Evolutionary conservation across 2,888 invertebrate species (phyloP).

Genomic region (Brenthis daphne): DNA sequence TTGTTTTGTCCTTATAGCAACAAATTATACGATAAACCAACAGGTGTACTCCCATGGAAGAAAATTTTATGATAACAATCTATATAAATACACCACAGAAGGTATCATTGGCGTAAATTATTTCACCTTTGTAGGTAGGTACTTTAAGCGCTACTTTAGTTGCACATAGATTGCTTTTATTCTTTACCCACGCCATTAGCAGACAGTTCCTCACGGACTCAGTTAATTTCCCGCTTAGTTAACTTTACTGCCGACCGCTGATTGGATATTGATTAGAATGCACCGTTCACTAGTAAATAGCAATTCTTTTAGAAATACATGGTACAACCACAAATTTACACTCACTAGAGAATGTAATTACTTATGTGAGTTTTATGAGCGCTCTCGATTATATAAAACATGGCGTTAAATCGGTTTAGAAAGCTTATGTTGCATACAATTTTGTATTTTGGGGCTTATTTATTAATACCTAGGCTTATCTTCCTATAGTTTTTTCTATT

Average conservation of each 20-base stretch:
- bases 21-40: background rate
- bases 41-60: slow-evolving; percentile 8
- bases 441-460: slow-evolving; percentile 6
- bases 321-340: slow-evolving; percentile 74
- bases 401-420: slow-evolving; percentile 59
- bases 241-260: slow-evolving; percentile 74
- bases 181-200: slow-evolving; percentile 22
- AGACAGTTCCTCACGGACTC: slow-evolving; percentile 52
- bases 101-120: slow-evolving; percentile 1
- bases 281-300: slow-evolving; percentile 69
- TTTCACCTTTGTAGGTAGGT: slow-evolving; percentile 10
- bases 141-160: background rate
- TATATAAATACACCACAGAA: slow-evolving; percentile 2
- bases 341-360: slow-evolving; percentile 77
- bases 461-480: background rate
- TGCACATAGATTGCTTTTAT: slow-evolving; percentile 11
- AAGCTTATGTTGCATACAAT: background rate
- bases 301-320: slow-evolving; percentile 74
- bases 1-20: background rate
- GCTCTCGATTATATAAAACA: slow-evolving; percentile 75
- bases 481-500: too few species aligned
- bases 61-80: slow-evolving; percentile 1
- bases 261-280: slow-evolving; percentile 81
- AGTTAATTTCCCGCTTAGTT: slow-evolving; percentile 81
- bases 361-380: slow-evolving; percentile 64